phyloP scores from a whole-genome alignment of 2,888 invertebrate species.

The Scrobipalpa costella region DNA sequence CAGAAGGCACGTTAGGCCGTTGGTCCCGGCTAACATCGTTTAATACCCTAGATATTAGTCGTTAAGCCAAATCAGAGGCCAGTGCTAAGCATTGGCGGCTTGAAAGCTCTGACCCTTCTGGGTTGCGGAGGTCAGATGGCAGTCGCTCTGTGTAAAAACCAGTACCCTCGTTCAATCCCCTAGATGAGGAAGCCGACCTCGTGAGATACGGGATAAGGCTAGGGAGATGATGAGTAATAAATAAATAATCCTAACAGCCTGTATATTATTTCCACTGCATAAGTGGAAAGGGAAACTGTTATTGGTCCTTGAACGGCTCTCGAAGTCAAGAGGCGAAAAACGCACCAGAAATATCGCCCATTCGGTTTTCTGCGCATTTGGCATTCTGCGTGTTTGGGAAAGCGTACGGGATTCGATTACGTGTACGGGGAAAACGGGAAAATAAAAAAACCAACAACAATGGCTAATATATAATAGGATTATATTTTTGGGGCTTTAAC shows the following conservation, averaged over 20 bases:
- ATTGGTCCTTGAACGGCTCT: background rate
- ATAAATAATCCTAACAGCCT: background rate
- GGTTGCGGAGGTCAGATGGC: too few relatives aligned
- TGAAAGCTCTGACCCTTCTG: too few relatives aligned
- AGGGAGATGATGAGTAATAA: too few relatives aligned
- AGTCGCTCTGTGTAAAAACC: too few relatives aligned
- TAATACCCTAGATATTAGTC: too few relatives aligned
- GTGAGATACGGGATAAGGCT: too few relatives aligned
- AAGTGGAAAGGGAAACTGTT: constrained; percentile 9
- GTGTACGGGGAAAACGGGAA: background rate
- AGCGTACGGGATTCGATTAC: background rate
- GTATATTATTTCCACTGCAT: background rate
- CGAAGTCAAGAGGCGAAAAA: constrained; percentile 10
- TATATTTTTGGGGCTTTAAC: background rate
- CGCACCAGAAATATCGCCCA: constrained; percentile 11
- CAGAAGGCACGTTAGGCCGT: too few relatives aligned
- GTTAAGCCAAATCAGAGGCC: too few relatives aligned
- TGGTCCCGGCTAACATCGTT: too few relatives aligned
- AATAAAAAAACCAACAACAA: constrained; percentile 6
- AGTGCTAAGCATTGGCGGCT: too few relatives aligned
- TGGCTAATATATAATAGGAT: background rate
- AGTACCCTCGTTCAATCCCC: too few relatives aligned
- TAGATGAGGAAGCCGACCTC: too few relatives aligned
- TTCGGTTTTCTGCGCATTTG: background rate
- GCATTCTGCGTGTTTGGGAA: background rate